Evolutionary conservation across 2,888 invertebrate genomes (phyloP), one percentile per base, ranked within the genome.

Genomic region (Pollenia labialis): DNA sequence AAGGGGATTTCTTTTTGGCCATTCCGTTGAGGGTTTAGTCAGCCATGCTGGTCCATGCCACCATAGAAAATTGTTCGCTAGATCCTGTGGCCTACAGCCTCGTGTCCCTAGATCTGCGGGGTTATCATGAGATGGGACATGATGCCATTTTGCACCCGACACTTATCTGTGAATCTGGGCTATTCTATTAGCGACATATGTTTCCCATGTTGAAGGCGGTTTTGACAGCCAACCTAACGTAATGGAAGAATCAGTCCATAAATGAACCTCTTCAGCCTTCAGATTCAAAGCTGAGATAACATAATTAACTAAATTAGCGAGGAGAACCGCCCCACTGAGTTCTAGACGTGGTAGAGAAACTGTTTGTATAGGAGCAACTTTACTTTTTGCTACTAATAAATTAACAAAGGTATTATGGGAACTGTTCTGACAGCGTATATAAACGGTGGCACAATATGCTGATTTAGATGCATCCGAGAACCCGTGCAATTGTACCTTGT

Each of bases 41-140:
- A 32, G 32, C 32, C 76, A 76, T 10, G 10, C 4, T 10, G 66
- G 75, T n/a, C 76, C 76, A 18, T 76, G 42, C 76, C 76, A 76
- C 76, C 76, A 76, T 23, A 76, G 42, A 2, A 64, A 44, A 42
- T 76, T 76, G 12, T 54, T 4, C 9, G 32, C 14, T 4, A 76
- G n/a, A 23, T 76, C 66, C 14, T 76, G 64, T 9, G 66, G 54
- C 16, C 12, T 76, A n/a, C n/a, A 18, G 2, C 76, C 76, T 11
- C 76, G 66, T 1, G 66, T 52, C 44, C 76, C 76, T 2, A 76
- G 14, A 42, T 66, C 66, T 9, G 76, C 76, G 4, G 76, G 52
- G 14, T 76, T 76, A 14, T 76, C 76, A 18, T 40, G 16, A 1
- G 54, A 50, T 7, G 62, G 42, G 8, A 76, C 54, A 44, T 64